Conservation (phyloP, 2,113 vertebrate genomes). For the Phalacrocorax brasilianus region DNA sequence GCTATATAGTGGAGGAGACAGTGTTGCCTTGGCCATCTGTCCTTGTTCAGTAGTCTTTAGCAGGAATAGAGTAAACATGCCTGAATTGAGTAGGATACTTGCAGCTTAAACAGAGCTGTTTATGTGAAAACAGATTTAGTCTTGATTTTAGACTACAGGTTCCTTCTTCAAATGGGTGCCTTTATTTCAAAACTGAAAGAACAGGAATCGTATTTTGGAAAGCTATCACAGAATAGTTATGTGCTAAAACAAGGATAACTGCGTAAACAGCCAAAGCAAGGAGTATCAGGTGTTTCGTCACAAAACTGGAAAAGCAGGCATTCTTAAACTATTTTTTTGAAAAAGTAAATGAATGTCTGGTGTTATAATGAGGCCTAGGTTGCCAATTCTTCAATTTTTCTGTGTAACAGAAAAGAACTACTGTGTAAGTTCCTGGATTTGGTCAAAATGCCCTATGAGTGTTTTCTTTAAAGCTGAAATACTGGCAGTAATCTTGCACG, state of each 20-base stretch:
- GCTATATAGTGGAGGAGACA: background rate
- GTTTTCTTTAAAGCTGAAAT: background rate
- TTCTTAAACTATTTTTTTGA: background rate
- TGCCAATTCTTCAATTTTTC: background rate
- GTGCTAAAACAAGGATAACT: conserved; percentile 8
- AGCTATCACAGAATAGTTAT: background rate
- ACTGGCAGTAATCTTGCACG: background rate
- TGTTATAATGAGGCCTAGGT: background rate
- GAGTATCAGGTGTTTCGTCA: background rate
- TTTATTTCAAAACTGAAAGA: background rate
- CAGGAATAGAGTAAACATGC: background rate
- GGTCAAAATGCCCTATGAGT: background rate
- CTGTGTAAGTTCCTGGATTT: background rate
- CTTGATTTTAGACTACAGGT: background rate
- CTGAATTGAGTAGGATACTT: background rate
- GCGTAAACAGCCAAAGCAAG: conserved; percentile 25
- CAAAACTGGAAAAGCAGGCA: conserved; percentile 22
- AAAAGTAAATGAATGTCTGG: background rate
- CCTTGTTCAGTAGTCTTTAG: background rate
- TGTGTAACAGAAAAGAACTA: background rate
- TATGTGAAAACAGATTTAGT: background rate
- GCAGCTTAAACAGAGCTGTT: background rate
- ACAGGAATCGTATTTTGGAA: background rate
- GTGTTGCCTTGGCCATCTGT: background rate
- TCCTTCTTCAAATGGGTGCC: background rate